phyloP scores from a whole-genome alignment of 2,888 invertebrate species.

The Conomelus anceps region DNA sequence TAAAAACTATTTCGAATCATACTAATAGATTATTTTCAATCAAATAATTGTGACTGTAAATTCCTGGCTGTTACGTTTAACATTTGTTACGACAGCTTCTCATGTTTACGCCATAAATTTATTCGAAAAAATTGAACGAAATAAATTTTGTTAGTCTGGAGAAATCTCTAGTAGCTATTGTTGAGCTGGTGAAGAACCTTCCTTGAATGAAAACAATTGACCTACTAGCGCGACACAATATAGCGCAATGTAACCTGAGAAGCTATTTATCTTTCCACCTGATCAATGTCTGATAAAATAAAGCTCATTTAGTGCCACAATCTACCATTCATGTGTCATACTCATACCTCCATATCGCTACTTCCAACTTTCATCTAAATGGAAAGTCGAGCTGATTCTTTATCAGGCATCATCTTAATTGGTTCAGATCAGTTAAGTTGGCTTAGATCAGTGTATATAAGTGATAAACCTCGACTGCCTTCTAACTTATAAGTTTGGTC shows the following conservation, averaged over 20 bases:
- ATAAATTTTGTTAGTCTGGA: background rate
- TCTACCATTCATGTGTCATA: background rate
- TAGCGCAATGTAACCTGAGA: background rate
- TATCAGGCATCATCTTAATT: background rate
- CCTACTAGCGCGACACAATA: background rate
- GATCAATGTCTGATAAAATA: background rate
- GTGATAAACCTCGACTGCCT: background rate
- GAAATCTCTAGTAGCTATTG: background rate
- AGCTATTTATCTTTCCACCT: background rate
- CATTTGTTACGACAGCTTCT: too few relatives aligned
- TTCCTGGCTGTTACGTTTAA: too few relatives aligned
- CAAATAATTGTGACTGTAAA: too few relatives aligned
- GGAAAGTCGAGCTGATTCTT: background rate
- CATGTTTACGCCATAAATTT: too few relatives aligned
- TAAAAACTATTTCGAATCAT: too few relatives aligned
- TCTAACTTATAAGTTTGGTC: background rate
- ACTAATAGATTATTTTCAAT: too few relatives aligned
- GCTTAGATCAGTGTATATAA: background rate
- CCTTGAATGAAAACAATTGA: background rate
- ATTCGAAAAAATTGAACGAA: too few relatives aligned
- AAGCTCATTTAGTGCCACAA: background rate
- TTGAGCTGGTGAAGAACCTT: background rate
- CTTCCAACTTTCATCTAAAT: background rate
- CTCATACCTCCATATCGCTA: background rate
- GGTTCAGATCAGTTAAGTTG: background rate